Evolutionary conservation across 2,888 invertebrate genomes (phyloP).

Genomic region (Ochropleura leucogaster): DNA sequence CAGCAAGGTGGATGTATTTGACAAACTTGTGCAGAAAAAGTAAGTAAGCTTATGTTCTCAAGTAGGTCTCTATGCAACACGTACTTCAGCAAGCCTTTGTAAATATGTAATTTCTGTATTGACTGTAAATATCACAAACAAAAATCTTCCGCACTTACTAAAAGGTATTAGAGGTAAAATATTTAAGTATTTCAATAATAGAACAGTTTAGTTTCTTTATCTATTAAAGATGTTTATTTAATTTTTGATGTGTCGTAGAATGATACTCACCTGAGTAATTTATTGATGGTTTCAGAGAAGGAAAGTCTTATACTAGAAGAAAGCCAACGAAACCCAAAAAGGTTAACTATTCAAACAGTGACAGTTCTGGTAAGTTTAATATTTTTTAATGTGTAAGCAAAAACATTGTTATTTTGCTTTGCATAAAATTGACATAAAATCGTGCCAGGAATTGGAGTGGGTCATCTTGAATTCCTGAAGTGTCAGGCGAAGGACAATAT

Average conservation of each 20-base stretch:
- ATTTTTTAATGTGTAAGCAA: neutral
- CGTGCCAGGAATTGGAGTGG: too few relatives aligned
- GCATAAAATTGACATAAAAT: neutral
- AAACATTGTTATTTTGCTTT: neutral
- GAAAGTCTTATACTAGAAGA: constrained; percentile 72
- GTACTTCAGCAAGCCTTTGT: neutral
- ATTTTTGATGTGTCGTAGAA: neutral
- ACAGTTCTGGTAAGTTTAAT: constrained; percentile 72
- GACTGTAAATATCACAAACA: neutral
- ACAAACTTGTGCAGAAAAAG: constrained; percentile 66
- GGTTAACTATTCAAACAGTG: constrained; percentile 72
- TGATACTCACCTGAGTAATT: neutral
- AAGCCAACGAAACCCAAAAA: constrained; percentile 71
- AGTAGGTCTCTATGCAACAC: neutral
- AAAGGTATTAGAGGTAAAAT: neutral
- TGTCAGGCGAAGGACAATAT: neutral
- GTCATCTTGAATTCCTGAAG: neutral
- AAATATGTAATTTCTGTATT: neutral
- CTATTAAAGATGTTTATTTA: neutral
- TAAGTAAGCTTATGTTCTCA: constrained; percentile 60
- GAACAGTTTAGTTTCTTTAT: too few relatives aligned
- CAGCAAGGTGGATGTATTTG: constrained; percentile 58
- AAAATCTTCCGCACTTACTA: neutral
- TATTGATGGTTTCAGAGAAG: constrained; percentile 67
- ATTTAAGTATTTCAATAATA: too few relatives aligned